These are phyloP conservation scores for Rhizoglyphus robini DNA, from an alignment of 1,140 invertebrate genomes.

Conservation along the genomic window DNA sequence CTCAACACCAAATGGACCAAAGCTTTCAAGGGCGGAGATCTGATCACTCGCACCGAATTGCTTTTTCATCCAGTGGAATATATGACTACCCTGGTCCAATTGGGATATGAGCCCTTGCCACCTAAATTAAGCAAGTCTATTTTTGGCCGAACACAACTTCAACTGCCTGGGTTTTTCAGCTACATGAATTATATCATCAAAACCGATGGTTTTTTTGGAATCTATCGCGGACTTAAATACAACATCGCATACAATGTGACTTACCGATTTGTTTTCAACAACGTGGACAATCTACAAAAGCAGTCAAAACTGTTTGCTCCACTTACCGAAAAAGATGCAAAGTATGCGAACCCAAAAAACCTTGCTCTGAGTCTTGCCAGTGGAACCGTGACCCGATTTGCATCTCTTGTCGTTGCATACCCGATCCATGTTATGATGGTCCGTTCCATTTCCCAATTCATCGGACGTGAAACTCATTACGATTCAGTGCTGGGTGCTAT, in stretches of 20 bases:
- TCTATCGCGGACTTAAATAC: slow-evolving; percentile 20
- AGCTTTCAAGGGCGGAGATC: background rate
- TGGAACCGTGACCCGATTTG: background rate
- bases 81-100: slow-evolving; percentile 33
- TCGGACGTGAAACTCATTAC: slow-evolving; percentile 22
- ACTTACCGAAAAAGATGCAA: background rate
- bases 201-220: slow-evolving; percentile 17
- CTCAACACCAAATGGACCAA: slow-evolving; percentile 3
- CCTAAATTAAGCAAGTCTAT: slow-evolving; percentile 55
- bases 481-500: slow-evolving; percentile 5
- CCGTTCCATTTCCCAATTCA: slow-evolving; percentile 18
- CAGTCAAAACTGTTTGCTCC: background rate
- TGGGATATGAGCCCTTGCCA: slow-evolving; percentile 58
- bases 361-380: background rate
- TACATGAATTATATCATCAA: slow-evolving; percentile 46
- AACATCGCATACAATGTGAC: background rate
- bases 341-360: background rate
- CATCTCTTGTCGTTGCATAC: slow-evolving; percentile 12
- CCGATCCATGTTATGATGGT: slow-evolving; percentile 20
- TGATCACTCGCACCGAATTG: background rate
- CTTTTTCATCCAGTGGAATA: slow-evolving; percentile 32
- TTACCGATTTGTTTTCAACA: slow-evolving; percentile 18
- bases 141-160: slow-evolving; percentile 57
- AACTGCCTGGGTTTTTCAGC: slow-evolving; percentile 70
- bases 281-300: background rate